Evolutionary conservation across 2,113 vertebrate species (phyloP), one percentile per base, ranked within the genome.

Genomic region (Epinephelus moara): DNA sequence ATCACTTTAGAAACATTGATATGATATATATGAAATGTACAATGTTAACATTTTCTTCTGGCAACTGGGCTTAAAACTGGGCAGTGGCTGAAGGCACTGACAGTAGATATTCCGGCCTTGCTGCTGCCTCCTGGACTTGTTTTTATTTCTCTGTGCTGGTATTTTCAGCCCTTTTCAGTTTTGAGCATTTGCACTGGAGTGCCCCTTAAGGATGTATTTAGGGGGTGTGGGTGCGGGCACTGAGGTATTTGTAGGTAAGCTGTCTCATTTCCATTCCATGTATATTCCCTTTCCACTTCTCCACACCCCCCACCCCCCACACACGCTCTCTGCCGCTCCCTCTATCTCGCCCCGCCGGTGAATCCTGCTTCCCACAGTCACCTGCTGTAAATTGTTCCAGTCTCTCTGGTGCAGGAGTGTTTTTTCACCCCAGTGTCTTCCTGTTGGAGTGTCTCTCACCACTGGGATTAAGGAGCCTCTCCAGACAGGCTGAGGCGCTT

Each of bases 381-480:
- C 93, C 92, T 92, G 87, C 88, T 82, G 85, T 91, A 91, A 94
- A 94, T 91, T 90, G 84, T 90, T 85, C 82, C 83, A 82, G 85
- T 91, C 80, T 90, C 88, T 89, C 86, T 70, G 78, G 88, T 89
- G 84, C 84, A 73, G 79, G 78, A 85, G 75, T 80, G 72, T 70
- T 85, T 91, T 86, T 86, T 87, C 86, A 80, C 82, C 87, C 87
- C 79, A 40, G 88, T 72, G 84, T 93, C 91, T 93, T 94, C 79
- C 89, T 80, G 88, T 89, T 91, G 91, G 90, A 90, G 88, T 86
- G 89, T 91, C 91, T 93, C 90, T 93, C 92, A 90, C 90, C 91
- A 82, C 89, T 94, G 94, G 93, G 93, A 95, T 95, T 94, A 95
- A 92, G 92, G 84, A 86, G 87, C 81, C 92, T 94, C 93, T 95